Conservation (phyloP, 2,888 invertebrate genomes). For the Sicus ferrugineus region DNA sequence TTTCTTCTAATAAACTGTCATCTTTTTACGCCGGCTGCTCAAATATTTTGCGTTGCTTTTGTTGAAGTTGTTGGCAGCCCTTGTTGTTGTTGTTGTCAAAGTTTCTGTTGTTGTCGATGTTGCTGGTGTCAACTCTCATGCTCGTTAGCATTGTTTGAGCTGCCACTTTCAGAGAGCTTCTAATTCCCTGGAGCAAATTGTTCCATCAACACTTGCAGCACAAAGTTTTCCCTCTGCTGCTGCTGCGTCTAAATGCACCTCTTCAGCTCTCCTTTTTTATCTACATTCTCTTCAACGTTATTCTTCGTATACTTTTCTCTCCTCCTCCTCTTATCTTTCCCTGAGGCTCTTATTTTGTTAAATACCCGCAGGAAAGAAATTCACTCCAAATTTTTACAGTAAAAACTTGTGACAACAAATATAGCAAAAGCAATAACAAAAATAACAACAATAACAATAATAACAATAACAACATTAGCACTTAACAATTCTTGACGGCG, state of each 20-base stretch:
- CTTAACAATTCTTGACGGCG: too few relatives aligned
- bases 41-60: not conserved
- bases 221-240: not conserved
- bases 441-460: not conserved
- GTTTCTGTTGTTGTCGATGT: not conserved
- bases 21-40: not conserved
- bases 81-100: not conserved
- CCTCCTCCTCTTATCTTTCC: not conserved
- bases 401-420: not conserved
- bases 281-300: not conserved
- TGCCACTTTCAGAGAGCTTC: not conserved
- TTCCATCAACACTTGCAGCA: slow-evolving; percentile 1
- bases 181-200: not conserved
- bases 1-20: not conserved
- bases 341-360: not conserved
- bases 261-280: not conserved
- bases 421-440: not conserved
- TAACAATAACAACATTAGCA: too few relatives aligned
- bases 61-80: not conserved
- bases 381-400: not conserved
- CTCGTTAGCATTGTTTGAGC: not conserved
- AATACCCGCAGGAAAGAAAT: not conserved
- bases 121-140: not conserved
- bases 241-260: too few relatives aligned
- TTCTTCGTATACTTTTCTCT: not conserved